Evolutionary conservation across 1,140 invertebrate genomes (phyloP).

Genomic region (Whitmania pigra): DNA sequence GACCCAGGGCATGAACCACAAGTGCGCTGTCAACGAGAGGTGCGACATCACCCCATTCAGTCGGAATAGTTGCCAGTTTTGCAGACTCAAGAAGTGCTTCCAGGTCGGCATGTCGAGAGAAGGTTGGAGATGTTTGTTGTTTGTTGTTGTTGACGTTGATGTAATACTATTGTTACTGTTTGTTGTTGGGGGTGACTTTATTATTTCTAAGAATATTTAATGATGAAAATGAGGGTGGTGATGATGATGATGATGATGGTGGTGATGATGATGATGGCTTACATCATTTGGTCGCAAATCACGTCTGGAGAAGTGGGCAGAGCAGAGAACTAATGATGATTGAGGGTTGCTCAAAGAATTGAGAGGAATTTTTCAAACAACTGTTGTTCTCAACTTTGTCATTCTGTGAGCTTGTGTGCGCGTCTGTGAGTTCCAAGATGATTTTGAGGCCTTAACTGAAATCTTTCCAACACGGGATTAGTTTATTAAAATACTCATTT

Average conservation of each 20-base stretch:
- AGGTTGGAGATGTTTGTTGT: conserved; percentile 31
- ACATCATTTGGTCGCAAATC: not conserved
- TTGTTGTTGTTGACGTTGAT: not conserved
- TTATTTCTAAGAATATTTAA: not conserved
- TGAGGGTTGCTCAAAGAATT: not conserved
- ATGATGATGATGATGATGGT: not conserved
- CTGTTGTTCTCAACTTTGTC: not conserved
- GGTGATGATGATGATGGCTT: not conserved
- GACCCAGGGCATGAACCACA: conserved; percentile 44
- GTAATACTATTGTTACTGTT: too few species aligned
- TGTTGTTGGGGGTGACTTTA: not conserved
- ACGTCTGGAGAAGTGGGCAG: not conserved
- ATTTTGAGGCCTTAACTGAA: too few species aligned
- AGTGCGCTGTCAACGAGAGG: conserved; percentile 43
- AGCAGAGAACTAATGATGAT: not conserved
- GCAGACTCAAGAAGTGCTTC: conserved; percentile 43
- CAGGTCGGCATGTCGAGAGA: conserved; percentile 44
- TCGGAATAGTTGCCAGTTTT: conserved; percentile 44
- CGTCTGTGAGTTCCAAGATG: not conserved
- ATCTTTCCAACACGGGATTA: too few species aligned
- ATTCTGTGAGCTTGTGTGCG: not conserved
- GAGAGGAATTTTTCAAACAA: not conserved
- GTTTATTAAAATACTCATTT: too few species aligned
- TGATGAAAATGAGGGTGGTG: not conserved
- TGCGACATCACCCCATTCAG: conserved; percentile 44